Evolutionary conservation across 2,888 invertebrate species (phyloP).

Genomic region (Apotomis betuletana): DNA sequence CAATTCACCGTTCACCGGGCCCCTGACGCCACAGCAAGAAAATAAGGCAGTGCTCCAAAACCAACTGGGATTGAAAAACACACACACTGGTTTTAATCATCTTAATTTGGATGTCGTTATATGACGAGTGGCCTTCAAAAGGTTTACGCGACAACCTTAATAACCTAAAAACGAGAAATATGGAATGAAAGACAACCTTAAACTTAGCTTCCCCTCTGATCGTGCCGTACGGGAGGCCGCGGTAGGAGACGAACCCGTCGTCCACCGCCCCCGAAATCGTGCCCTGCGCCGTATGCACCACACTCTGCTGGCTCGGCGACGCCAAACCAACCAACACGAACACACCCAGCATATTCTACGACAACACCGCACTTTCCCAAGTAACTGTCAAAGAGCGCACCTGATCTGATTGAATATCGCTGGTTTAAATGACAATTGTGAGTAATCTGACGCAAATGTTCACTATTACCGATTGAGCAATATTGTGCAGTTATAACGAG

Average conservation of each 20-base stretch:
- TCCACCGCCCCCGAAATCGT: constrained; percentile 57
- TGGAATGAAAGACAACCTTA: constrained; percentile 56
- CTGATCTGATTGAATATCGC: neutral
- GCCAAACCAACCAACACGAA: constrained; percentile 25
- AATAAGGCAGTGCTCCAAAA: too few relatives aligned
- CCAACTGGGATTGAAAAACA: too few relatives aligned
- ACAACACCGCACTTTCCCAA: neutral
- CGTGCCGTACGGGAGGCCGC: constrained; percentile 71
- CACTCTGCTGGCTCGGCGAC: constrained; percentile 47
- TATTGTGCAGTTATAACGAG: neutral
- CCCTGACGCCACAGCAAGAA: too few relatives aligned
- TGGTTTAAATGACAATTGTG: neutral
- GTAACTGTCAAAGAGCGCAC: neutral
- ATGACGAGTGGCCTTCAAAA: too few relatives aligned
- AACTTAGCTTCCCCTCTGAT: constrained; percentile 56
- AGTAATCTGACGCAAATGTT: constrained; percentile 14
- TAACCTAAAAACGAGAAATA: neutral
- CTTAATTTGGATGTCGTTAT: too few relatives aligned
- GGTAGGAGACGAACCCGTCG: constrained; percentile 67
- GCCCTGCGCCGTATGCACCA: constrained; percentile 67
- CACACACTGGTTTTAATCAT: too few relatives aligned
- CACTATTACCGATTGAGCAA: constrained; percentile 28
- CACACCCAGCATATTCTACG: constrained; percentile 3
- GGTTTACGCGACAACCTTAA: too few relatives aligned
- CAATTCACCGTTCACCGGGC: too few relatives aligned